Evolutionary conservation across 2,113 vertebrate species (phyloP), one percentile per base, ranked within the genome.

Genomic region (Percopsis transmontana): DNA sequence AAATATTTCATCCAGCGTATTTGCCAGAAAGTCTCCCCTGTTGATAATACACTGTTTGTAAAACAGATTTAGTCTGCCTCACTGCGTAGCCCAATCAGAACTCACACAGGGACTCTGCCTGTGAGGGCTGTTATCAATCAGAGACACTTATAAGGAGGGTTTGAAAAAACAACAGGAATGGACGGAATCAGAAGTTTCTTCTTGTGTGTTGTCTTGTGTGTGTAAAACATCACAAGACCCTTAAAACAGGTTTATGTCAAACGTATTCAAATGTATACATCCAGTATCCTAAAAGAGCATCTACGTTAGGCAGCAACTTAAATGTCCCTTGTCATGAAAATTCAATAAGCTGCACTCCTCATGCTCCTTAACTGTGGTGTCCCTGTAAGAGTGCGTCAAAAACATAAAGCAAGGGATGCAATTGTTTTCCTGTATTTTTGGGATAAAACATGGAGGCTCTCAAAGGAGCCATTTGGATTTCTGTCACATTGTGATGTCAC

Each of bases 231-330:
- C 70, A 8, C 27, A 64, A 50, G 51, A 21, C 21, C 51, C 21
- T 24, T 20, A 23, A 53, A 11, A 41, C 27, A 42, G 45, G 4
- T 48, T 62, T 27, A 50, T 54, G 51, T 42, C 19, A 57, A 33
- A 63, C 58, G 70, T 16, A 69, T 69, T 62, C 58, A 47, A 81
- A 72, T 68, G 60, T 44, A 66, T 38, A 41, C 55, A 63, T 56
- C 62, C 52, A 58, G 45, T 40, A 52, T 62, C 73, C 53, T 42
- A 41, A 51, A 21, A 56, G 57, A 82, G 47, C 39, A 58, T 58
- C 41, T 12, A 20, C 33, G 18, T 55, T 60, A 66, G 68, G 58
- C 45, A 66, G 56, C 39, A 57, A 9, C 54, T 67, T 51, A 68
- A 72, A 55, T 50, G 27, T 7, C 27, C 8, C 27, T 6, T 33